Conservation (phyloP, 1,140 invertebrate species). For the Heliconius himera region DNA sequence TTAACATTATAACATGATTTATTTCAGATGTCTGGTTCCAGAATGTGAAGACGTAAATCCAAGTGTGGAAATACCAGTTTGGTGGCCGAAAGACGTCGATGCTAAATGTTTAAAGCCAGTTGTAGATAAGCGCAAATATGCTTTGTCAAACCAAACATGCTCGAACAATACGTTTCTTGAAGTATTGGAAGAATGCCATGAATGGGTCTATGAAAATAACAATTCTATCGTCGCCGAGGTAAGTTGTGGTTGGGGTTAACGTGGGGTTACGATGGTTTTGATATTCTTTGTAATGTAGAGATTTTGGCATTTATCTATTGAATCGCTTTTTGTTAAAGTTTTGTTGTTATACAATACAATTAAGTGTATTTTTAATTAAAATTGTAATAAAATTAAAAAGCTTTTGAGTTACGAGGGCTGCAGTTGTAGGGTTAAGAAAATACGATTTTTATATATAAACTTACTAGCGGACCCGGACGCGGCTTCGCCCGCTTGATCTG, state of each 20-base stretch:
- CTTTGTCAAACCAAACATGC: conserved; percentile 48
- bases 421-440: too few species aligned
- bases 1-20: not conserved
- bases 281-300: too few species aligned
- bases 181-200: conserved; percentile 54
- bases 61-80: conserved; percentile 49
- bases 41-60: conserved; percentile 57
- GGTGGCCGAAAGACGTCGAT: conserved; percentile 62
- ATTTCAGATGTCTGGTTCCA: conserved; percentile 62
- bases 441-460: too few species aligned
- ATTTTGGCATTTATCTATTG: too few species aligned
- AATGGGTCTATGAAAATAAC: conserved; percentile 65
- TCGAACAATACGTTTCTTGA: conserved; percentile 54
- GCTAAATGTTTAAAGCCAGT: conserved; percentile 58
- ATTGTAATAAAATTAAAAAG: too few species aligned
- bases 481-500: too few species aligned
- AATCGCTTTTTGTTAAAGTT: too few species aligned
- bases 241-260: conserved; percentile 24
- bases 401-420: too few species aligned
- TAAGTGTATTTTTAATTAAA: too few species aligned
- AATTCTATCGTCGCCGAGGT: conserved; percentile 65
- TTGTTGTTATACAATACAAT: too few species aligned
- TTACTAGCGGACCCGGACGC: too few species aligned
- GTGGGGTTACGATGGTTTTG: too few species aligned
- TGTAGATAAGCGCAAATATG: conserved; percentile 44